These are phyloP conservation scores for Drosophila monieri DNA, from an alignment of 2,888 invertebrate species.

Conservation along the genomic window DNA sequence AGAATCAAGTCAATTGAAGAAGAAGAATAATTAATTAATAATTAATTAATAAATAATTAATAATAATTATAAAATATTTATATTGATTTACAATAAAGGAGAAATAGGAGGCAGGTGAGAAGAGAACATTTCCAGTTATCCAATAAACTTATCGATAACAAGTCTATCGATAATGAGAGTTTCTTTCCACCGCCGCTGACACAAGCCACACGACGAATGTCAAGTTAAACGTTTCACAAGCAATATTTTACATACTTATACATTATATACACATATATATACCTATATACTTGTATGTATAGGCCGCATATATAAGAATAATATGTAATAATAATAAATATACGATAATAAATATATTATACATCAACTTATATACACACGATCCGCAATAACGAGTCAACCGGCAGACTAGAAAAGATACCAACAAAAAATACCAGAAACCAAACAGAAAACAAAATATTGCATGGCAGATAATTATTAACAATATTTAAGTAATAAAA, in stretches of 20 bases:
- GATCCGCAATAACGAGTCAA: slow-evolving; percentile 30
- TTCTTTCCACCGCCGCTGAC: slow-evolving; percentile 38
- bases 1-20: slow-evolving; percentile 56
- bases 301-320: slow-evolving; percentile 19
- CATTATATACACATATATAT: slow-evolving; percentile 62
- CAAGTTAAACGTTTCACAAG: slow-evolving; percentile 77
- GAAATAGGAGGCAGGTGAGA: slow-evolving; percentile 17
- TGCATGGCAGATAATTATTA: slow-evolving; percentile 10
- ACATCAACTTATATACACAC: slow-evolving; percentile 38
- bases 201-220: slow-evolving; percentile 65
- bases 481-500: background rate
- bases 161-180: slow-evolving; percentile 11
- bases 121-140: background rate
- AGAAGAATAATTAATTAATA: slow-evolving; percentile 1
- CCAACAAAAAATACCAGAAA: background rate
- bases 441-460: slow-evolving; percentile 5
- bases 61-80: slow-evolving; percentile 20
- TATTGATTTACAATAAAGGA: slow-evolving; percentile 28
- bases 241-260: slow-evolving; percentile 73
- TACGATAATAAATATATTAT: slow-evolving; percentile 38
- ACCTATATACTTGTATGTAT: slow-evolving; percentile 21
- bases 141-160: too few species aligned
- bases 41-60: slow-evolving; percentile 11
- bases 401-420: slow-evolving; percentile 14
- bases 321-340: slow-evolving; percentile 35